Evolutionary conservation across 2,113 vertebrate species (phyloP), one percentile per base, ranked within the genome.

Genomic region (Oenanthe melanoleuca): DNA sequence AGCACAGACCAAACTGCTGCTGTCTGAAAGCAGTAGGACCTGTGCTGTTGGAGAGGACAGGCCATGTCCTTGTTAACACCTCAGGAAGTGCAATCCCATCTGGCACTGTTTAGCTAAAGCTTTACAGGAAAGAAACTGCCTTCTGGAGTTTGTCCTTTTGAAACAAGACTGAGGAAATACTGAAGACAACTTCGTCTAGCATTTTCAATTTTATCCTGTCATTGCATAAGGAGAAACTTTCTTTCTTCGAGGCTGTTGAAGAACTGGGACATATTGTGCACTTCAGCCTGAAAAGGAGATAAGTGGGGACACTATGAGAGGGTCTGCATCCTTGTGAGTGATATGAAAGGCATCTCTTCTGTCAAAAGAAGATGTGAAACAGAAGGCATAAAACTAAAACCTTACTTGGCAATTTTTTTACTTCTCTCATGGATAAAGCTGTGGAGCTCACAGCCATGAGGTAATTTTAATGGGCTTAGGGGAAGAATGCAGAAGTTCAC

Each of bases 21-120:
- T 0, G 0, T 40, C 40, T 91, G 86, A 81, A 85, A 86, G 91
- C 78, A 77, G 70, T 9, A 56, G 53, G 57, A 66, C 24, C 74
- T 69, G 16, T 83, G 63, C 33, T 78, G 45, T 4, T 61, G 60
- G 34, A 90, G 34, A 94, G 82, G 64, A 92, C 82, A 59, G 75
- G 56, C 42, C 38, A 20, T 57, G 90, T 90, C 94, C 94, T 97
- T 96, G 93, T 80, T 97, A 91, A 72, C 86, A 86, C 89, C 80
- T 91, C 84, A 55, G 93, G 80, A 97, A 92, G 70, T 42, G 50
- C 89, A 85, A 75, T 79, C 23, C 89, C 95, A 95, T 96, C 91
- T 95, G 94, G 72, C 69, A 65, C 53, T 85, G 23, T 81, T 93
- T 85, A 88, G 73, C 57, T 85, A n/a, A 78, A 84, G 80, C 52